These are phyloP conservation scores for Blomia tropicalis DNA, from an alignment of 2,888 invertebrate species.

Conservation along the genomic window DNA sequence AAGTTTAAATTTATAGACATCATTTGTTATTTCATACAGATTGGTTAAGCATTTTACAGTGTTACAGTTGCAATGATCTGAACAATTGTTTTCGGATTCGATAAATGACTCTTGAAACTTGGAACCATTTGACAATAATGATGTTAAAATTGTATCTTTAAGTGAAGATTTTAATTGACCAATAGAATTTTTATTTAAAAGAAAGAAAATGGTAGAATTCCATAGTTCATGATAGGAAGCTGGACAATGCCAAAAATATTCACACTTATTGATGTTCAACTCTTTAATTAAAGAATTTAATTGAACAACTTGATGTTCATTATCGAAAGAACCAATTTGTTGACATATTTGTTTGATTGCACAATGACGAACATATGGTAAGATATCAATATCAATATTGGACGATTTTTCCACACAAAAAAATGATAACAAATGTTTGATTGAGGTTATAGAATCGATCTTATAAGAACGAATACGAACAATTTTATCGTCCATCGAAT, in stretches of 20 bases:
- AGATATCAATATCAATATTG: no score
- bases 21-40: background rate
- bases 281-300: no score
- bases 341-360: no score
- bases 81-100: background rate
- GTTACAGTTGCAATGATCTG: background rate
- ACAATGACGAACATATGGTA: no score
- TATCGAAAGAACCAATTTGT: no score
- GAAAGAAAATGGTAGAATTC: background rate
- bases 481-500: no score
- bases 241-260: background rate
- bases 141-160: background rate
- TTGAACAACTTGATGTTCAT: no score
- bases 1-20: background rate
- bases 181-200: background rate
- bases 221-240: background rate
- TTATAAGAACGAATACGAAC: no score
- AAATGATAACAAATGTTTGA: no score
- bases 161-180: background rate
- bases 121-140: background rate
- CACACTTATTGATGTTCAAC: background rate
- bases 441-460: no score
- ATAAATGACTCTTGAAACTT: background rate
- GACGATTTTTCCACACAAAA: no score
- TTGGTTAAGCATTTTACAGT: constrained; percentile 9